Conservation (phyloP, 1,140 invertebrate species). For the Tetramorium parvispinum region DNA sequence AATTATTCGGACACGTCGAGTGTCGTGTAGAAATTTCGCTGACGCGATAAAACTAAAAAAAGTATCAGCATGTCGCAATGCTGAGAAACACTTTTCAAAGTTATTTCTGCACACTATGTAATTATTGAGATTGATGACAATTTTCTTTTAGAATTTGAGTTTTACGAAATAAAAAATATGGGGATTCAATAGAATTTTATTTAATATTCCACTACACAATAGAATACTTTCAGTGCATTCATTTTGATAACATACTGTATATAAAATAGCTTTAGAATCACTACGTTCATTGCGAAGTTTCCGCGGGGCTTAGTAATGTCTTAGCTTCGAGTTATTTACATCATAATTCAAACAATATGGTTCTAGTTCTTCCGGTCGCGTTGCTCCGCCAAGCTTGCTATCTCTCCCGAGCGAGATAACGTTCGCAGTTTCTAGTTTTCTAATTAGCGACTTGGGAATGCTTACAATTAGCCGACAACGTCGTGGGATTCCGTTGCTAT, state of each 20-base stretch:
- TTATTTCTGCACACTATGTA: not conserved
- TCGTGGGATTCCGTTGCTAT: conserved; percentile 13
- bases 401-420: conserved; percentile 45
- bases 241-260: not conserved
- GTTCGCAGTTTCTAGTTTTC: conserved; percentile 57
- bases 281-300: conserved; percentile 28
- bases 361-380: conserved; percentile 40
- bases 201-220: not conserved
- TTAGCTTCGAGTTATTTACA: conserved; percentile 58
- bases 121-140: not conserved
- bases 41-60: conserved; percentile 36
- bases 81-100: not conserved
- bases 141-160: not conserved
- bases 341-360: conserved; percentile 58
- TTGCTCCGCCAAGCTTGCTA: conserved; percentile 35
- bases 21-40: conserved; percentile 32
- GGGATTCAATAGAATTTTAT: not conserved
- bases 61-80: conserved; percentile 54
- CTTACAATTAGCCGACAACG: conserved; percentile 54
- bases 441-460: conserved; percentile 62
- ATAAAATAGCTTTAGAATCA: conserved; percentile 7
- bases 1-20: conserved; percentile 7
- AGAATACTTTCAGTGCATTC: not conserved
- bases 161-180: not conserved
- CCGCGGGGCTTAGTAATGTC: not conserved